Base-by-base conservation (phyloP, 2,888 invertebrate genomes). In the Hemithea aestivaria region DNA sequence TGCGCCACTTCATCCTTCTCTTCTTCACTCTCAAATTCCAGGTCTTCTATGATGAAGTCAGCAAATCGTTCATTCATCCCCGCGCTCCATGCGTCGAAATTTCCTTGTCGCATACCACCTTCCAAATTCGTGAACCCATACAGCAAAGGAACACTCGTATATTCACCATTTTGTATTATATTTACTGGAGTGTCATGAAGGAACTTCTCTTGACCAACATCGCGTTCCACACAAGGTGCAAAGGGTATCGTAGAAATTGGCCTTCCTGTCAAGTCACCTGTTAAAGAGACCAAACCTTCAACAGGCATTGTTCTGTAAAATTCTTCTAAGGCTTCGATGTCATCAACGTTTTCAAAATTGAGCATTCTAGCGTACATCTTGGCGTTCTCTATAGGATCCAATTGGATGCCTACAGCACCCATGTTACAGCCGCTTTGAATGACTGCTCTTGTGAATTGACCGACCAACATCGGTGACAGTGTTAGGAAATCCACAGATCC, bases 381-480 rank as follows among this genome's bases (percentile, higher is more conserved):
- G 2, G 76, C 75, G 23, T 48, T 62, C 42, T 59, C 47, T 3
- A 73, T 23, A 1, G 77, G 72, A 42, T 73, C 58, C 1, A 48
- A 25, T 38, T 74, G 74, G 6, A 61, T 30, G 10, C 58, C 58
- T 16, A 58, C 65, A 7, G 46, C 41, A 1, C 59, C 57, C 2
- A 56, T 21, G 39, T 50, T 57, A 0, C 55, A 50, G 1, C 72
- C 75, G 28, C 75, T 74, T 10, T 66, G 69, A n/a, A 57, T 46
- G 30, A 73, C 66, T 1, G 58, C 66, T 48, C 62, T 73, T 10
- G 63, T 57, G 38, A 73, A 72, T 6, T 74, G 45, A 1, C 70
- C 74, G 1, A 72, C 49, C 12, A 52, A 40, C 11, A 56, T 45
- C 2, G 77, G 26, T 7, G 35, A 74, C n/a, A 79, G 45, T 38